Percentiles rank a stretch among this genome's conserved stretches.
These are phyloP conservation scores for Silurus asotus DNA, from an alignment of 2,113 vertebrate genomes.

Conservation along the genomic window DNA sequence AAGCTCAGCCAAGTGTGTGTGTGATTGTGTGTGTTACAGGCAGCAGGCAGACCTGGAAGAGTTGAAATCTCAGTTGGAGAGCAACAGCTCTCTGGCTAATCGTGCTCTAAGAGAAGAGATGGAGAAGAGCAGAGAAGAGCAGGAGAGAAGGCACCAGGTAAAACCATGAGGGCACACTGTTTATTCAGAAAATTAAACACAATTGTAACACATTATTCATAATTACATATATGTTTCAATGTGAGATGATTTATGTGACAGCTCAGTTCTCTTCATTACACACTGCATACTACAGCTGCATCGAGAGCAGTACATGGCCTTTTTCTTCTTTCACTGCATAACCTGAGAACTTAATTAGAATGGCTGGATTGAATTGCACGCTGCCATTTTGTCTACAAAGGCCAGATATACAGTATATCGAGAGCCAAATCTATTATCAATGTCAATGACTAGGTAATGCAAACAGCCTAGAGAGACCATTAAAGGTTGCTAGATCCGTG, in stretches of 20 bases:
- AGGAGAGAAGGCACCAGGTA: slow-evolving; percentile 89
- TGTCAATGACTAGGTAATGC: neutral
- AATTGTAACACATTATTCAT: neutral
- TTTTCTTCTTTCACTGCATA: neutral
- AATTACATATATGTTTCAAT: neutral
- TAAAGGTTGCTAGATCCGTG: neutral
- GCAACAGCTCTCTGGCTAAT: slow-evolving; percentile 75
- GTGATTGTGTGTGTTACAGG: slow-evolving; percentile 65
- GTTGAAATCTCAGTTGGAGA: slow-evolving; percentile 83
- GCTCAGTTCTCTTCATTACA: neutral
- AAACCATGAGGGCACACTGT: neutral
- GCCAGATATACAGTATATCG: neutral
- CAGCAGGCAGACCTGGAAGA: slow-evolving; percentile 86
- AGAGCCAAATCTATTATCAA: neutral
- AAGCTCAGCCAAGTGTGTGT: neutral
- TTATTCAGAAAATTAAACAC: neutral
- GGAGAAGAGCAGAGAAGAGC: slow-evolving; percentile 82
- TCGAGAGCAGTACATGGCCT: neutral
- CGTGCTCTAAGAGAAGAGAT: slow-evolving; percentile 81
- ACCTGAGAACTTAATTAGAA: neutral
- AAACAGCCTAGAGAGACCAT: neutral
- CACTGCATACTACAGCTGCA: neutral
- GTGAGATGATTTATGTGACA: neutral
- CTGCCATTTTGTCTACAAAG: neutral
- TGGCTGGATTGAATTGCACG: neutral